phyloP scores from a whole-genome alignment of 2,888 invertebrate genomes.

The Mythimna albipuncta region DNA sequence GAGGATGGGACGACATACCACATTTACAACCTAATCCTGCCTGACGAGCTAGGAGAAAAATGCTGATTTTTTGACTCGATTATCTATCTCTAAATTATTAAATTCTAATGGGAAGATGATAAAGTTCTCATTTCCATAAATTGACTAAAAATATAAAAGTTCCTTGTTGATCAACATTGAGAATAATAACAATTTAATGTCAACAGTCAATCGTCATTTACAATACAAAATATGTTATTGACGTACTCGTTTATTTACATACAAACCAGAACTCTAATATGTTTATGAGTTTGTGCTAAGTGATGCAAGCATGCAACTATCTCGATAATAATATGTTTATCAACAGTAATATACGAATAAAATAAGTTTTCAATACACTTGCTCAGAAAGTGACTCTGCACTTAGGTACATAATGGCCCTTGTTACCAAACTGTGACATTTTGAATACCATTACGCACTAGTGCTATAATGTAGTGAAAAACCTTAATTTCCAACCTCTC shows the following conservation, averaged over 20 bases:
- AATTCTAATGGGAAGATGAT: not conserved
- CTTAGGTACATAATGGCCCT: too few species aligned
- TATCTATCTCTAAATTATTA: not conserved
- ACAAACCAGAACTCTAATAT: not conserved
- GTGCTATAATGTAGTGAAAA: too few species aligned
- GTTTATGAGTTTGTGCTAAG: not conserved
- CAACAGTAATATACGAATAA: not conserved
- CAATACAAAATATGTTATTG: not conserved
- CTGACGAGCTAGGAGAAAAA: too few species aligned
- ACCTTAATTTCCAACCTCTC: too few species aligned
- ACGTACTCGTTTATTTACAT: constrained; percentile 6
- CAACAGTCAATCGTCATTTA: not conserved
- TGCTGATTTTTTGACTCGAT: not conserved
- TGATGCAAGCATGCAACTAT: not conserved
- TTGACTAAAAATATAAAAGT: not conserved
- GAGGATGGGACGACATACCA: too few species aligned
- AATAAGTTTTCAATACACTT: not conserved
- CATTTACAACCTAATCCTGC: too few species aligned
- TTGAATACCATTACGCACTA: too few species aligned
- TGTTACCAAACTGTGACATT: too few species aligned
- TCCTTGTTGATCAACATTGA: constrained; percentile 8
- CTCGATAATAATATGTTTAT: not conserved
- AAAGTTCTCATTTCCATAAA: constrained; percentile 11
- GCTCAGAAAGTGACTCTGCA: too few species aligned
- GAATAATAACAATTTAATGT: too few species aligned